These are phyloP conservation scores for Machaerirhynchus nigripectus DNA, from an alignment of 2,113 vertebrate genomes.

Conservation along the genomic window DNA sequence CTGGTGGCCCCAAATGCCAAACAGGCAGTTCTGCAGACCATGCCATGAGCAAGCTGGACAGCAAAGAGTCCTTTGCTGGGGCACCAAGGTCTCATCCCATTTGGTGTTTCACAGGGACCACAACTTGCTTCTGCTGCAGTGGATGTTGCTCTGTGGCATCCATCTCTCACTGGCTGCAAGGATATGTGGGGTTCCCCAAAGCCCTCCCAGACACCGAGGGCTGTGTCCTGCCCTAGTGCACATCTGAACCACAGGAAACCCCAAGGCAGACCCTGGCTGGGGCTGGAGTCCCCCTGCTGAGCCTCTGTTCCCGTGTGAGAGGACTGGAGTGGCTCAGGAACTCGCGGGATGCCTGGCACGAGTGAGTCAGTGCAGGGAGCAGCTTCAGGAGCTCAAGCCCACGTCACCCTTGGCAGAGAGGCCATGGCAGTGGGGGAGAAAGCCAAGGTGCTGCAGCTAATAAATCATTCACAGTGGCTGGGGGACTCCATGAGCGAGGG, in stretches of 20 bases:
- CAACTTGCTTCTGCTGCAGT: accelerated
- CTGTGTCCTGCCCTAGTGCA: not conserved
- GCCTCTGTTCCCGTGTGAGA: accelerated
- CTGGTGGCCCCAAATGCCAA: not conserved
- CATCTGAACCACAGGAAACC: not conserved
- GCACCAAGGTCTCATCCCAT: not conserved
- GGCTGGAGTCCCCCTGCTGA: not conserved
- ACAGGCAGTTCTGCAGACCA: not conserved
- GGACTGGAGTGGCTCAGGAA: not conserved
- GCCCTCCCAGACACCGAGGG: accelerated
- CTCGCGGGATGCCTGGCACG: accelerated
- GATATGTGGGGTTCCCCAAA: not conserved
- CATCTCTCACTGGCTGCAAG: not conserved
- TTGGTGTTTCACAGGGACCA: not conserved
- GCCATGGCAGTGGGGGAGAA: accelerated
- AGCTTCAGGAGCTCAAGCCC: not conserved
- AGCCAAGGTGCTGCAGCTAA: not conserved
- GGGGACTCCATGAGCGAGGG: accelerated
- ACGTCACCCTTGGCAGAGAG: accelerated
- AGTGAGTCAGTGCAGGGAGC: not conserved
- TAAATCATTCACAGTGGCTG: not conserved
- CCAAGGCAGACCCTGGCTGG: not conserved
- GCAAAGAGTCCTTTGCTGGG: not conserved
- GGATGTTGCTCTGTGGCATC: not conserved
- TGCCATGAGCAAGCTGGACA: accelerated